phyloP scores from a whole-genome alignment of 2,888 invertebrate genomes.

The Palloptera scutellata region DNA sequence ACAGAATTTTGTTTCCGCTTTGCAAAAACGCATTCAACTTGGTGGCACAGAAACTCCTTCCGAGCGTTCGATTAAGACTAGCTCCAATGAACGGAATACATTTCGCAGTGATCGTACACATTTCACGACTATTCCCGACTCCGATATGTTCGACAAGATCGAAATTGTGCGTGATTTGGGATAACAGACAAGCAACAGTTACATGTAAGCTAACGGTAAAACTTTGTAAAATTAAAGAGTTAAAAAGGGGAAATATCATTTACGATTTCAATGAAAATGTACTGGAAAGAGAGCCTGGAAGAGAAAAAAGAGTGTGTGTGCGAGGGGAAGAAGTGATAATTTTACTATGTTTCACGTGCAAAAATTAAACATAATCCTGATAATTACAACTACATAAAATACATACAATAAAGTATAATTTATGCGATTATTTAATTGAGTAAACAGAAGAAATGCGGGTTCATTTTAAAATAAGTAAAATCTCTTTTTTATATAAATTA shows the following conservation, averaged over 20 bases:
- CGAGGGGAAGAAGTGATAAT: too few species aligned
- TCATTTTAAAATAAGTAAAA: conserved; percentile 3
- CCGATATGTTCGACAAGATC: conserved; percentile 66
- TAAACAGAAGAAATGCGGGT: conserved; percentile 1
- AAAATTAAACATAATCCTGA: too few species aligned
- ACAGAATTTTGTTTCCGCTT: conserved; percentile 81
- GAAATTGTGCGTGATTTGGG: conserved; percentile 64
- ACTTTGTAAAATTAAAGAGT: not conserved
- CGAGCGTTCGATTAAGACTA: conserved; percentile 66
- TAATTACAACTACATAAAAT: too few species aligned
- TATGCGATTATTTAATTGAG: too few species aligned
- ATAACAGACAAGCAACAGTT: conserved; percentile 63
- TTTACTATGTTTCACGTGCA: too few species aligned
- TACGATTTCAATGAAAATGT: not conserved
- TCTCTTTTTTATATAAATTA: not conserved
- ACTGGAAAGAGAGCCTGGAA: not conserved
- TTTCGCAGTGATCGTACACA: conserved; percentile 79
- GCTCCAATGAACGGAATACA: conserved; percentile 76
- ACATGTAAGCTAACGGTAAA: conserved; percentile 49
- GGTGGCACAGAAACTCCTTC: conserved; percentile 68
- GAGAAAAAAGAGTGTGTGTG: too few species aligned
- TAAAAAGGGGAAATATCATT: not conserved
- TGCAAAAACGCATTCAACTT: conserved; percentile 77
- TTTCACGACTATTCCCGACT: conserved; percentile 78
- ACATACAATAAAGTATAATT: too few species aligned